A percentile compares a stretch with the other conserved stretches of the same genome.
These are phyloP conservation scores for Rana temporaria DNA, from an alignment of 2,113 vertebrate genomes.

Conservation along the genomic window DNA sequence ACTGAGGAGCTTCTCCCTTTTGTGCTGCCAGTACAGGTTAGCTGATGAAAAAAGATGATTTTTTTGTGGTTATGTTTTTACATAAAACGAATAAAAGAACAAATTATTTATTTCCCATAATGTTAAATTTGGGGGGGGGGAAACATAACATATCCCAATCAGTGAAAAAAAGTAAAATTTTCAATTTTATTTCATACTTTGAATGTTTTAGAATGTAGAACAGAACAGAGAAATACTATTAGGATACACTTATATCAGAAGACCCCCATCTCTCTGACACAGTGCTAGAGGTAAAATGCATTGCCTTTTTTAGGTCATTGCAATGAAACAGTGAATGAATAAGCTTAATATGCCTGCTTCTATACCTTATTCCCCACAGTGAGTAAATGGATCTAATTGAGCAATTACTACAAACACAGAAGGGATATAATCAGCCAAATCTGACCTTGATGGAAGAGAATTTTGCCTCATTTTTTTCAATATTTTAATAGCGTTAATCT, in stretches of 20 bases:
- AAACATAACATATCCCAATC: not conserved
- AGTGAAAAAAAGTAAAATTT: conserved; percentile 12
- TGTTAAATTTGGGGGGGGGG: not conserved
- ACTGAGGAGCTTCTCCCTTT: too few relatives aligned
- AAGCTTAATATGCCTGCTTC: conserved; percentile 38
- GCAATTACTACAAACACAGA: conserved; percentile 48
- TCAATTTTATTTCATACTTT: conserved; percentile 34
- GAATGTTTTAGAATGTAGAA: conserved; percentile 17
- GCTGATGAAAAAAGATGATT: too few relatives aligned
- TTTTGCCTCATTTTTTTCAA: conserved; percentile 22
- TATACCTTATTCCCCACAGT: conserved; percentile 34
- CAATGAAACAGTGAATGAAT: conserved; percentile 37
- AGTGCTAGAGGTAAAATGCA: conserved; percentile 24
- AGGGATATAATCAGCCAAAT: conserved; percentile 36
- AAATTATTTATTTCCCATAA: not conserved
- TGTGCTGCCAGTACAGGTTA: too few relatives aligned
- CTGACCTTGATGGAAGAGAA: conserved; percentile 36
- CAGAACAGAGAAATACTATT: conserved; percentile 27
- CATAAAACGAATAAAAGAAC: too few relatives aligned
- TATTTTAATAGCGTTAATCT: conserved; percentile 34
- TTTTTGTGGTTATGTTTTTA: too few relatives aligned
- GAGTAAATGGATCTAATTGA: conserved; percentile 51
- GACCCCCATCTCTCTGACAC: conserved; percentile 15
- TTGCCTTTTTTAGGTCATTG: conserved; percentile 51
- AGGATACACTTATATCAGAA: conserved; percentile 36